phyloP scores from a whole-genome alignment of 2,797 vertebrate genomes.

The Muscicapa comitata region DNA sequence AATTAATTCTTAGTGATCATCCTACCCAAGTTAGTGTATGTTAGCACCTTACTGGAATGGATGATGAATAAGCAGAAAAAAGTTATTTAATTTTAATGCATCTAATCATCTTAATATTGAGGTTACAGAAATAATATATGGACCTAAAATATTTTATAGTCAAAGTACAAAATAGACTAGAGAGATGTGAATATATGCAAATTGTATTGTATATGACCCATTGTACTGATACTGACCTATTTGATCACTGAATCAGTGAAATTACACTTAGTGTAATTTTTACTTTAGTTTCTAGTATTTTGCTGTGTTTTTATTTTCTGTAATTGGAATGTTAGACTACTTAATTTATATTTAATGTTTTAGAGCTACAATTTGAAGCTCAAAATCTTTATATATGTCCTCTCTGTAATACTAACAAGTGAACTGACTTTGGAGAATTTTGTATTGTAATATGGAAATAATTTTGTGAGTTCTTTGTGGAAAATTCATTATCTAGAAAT shows the following conservation, averaged over 20 bases:
- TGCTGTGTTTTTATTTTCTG: background rate
- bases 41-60: background rate
- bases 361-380: background rate
- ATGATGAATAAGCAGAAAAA: background rate
- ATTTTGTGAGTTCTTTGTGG: conserved; percentile 32
- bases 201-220: background rate
- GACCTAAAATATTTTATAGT: background rate
- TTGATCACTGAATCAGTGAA: background rate
- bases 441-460: background rate
- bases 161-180: background rate
- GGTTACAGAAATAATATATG: background rate
- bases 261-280: background rate
- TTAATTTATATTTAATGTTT: background rate
- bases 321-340: background rate
- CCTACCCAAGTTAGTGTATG: background rate
- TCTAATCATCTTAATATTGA: background rate
- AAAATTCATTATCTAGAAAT: conserved; percentile 75
- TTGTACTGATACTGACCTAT: background rate
- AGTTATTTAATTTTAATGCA: background rate
- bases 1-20: background rate
- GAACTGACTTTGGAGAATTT: background rate
- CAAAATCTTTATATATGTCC: background rate
- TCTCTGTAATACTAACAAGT: background rate
- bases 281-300: background rate
- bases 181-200: background rate